Percentiles rank a stretch among this genome's conserved stretches.
Conservation (phyloP, 2,113 vertebrate genomes). For the Colossoma macropomum region DNA sequence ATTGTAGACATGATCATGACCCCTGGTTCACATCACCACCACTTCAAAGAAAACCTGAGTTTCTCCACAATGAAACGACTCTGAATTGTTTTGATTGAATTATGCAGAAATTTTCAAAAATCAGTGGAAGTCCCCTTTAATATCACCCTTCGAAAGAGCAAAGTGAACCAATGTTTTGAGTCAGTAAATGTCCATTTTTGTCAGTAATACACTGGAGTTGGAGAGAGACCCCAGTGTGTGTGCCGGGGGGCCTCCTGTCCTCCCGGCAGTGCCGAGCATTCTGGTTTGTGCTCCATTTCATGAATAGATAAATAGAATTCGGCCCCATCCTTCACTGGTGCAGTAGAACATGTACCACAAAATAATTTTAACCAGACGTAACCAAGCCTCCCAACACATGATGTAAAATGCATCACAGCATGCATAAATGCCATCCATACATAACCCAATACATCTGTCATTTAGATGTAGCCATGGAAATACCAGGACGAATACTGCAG, state of each 20-base stretch:
- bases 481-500: conserved; percentile 52
- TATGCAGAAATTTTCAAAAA: no score
- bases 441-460: conserved; percentile 67
- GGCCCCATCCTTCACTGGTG: conserved; percentile 30
- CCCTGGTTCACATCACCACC: no score
- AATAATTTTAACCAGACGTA: conserved; percentile 20
- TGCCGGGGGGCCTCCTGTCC: not conserved
- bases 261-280: not conserved
- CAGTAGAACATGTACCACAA: conserved; percentile 38
- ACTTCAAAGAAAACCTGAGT: no score
- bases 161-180: not conserved
- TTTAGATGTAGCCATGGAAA: conserved; percentile 54
- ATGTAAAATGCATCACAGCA: conserved; percentile 63
- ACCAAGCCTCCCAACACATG: conserved; percentile 57
- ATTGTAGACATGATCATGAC: no score
- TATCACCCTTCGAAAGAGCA: not conserved
- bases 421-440: conserved; percentile 66
- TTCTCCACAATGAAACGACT: no score
- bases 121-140: not conserved
- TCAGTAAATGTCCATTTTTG: not conserved
- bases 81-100: no score
- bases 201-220: not conserved
- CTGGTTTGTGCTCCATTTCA: conserved; percentile 2
- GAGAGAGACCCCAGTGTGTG: not conserved
- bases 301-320: not conserved